Percentiles rank a stretch among this genome's conserved stretches.
These are phyloP conservation scores for Pelobates cultripes DNA, from an alignment of 2,797 vertebrate species.

Conservation along the genomic window DNA sequence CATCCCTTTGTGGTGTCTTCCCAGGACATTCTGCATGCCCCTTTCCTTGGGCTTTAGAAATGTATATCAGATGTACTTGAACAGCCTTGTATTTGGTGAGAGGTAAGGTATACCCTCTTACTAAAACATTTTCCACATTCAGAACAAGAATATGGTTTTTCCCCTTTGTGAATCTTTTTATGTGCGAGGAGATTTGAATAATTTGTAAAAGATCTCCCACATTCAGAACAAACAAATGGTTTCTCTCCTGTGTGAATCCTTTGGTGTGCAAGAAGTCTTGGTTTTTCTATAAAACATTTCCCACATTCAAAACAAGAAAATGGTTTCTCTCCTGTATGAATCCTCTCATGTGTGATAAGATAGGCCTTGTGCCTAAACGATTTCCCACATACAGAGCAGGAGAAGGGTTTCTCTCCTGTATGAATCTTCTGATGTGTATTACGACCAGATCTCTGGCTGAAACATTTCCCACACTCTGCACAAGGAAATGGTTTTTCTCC, in stretches of 20 bases:
- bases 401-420: not conserved
- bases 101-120: not conserved
- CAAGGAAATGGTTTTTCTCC: not conserved
- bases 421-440: not conserved
- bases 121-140: slow-evolving; percentile 28
- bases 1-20: too few relatives aligned
- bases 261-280: not conserved
- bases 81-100: not conserved
- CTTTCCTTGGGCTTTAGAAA: too few relatives aligned
- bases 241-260: slow-evolving; percentile 1
- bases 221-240: slow-evolving; percentile 11
- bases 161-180: slow-evolving; percentile 18
- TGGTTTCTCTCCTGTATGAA: slow-evolving; percentile 1
- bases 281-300: not conserved
- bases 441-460: not conserved
- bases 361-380: not conserved
- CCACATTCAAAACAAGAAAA: not conserved
- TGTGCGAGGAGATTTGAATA: slow-evolving; percentile 6
- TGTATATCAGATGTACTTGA: too few relatives aligned
- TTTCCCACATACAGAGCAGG: not conserved
- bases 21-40: too few relatives aligned
- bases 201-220: slow-evolving; percentile 14
- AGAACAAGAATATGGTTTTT: slow-evolving; percentile 17
- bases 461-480: not conserved
- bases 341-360: not conserved